These are phyloP conservation scores for Lasioglossum marginatum DNA, from an alignment of 2,888 invertebrate species.

Conservation along the genomic window DNA sequence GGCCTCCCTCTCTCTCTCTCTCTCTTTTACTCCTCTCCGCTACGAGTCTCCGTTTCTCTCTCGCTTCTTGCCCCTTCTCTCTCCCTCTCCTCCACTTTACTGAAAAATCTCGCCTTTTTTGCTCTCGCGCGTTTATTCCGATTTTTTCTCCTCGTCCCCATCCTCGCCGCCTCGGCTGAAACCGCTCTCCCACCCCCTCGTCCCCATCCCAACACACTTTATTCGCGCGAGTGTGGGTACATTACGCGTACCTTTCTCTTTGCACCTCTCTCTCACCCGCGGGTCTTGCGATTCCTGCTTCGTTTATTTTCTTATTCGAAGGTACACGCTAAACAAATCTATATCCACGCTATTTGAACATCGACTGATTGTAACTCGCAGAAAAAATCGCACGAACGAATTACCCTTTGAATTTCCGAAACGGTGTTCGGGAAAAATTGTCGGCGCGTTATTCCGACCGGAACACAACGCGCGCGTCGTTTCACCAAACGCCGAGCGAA, in stretches of 20 bases:
- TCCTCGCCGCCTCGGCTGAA: not conserved
- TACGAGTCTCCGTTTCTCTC: constrained; percentile 3
- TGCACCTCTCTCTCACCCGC: not conserved
- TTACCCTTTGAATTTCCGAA: not conserved
- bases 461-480: not conserved
- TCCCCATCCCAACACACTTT: not conserved
- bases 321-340: not conserved
- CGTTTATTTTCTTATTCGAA: not conserved
- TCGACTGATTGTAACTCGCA: not conserved
- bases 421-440: not conserved
- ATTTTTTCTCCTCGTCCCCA: not conserved
- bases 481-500: not conserved
- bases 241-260: not conserved
- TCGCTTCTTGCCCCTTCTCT: not conserved
- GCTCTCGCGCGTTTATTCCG: not conserved
- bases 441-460: not conserved
- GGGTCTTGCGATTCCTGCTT: not conserved
- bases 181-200: not conserved
- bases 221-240: not conserved
- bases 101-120: constrained; percentile 7
- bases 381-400: not conserved
- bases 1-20: not conserved
- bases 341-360: not conserved
- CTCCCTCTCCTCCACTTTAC: not conserved
- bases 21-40: constrained; percentile 1